These are phyloP conservation scores for Lophius americanus DNA, from an alignment of 2,797 vertebrate species.

Conservation along the genomic window DNA sequence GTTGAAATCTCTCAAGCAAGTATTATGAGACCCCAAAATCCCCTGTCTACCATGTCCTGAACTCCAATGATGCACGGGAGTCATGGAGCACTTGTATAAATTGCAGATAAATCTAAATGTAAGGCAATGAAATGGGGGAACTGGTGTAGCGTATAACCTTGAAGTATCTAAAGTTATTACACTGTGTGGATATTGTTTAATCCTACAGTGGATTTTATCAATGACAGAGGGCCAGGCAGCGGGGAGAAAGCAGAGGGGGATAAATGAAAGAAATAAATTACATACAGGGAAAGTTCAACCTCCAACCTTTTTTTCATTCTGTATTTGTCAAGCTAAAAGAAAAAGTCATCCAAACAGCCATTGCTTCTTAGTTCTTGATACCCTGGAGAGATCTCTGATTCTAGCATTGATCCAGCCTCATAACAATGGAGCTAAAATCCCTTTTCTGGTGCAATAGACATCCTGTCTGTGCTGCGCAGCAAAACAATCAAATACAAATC, in stretches of 20 bases:
- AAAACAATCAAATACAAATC: slow-evolving; percentile 73
- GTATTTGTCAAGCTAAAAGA: slow-evolving; percentile 59
- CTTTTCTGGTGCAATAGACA: slow-evolving; percentile 60
- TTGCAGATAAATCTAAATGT: slow-evolving; percentile 62
- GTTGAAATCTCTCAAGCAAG: slow-evolving; percentile 51
- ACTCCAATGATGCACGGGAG: slow-evolving; percentile 48
- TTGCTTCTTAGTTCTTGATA: slow-evolving; percentile 51
- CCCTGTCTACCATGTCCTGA: slow-evolving; percentile 33
- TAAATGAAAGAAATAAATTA: slow-evolving; percentile 39
- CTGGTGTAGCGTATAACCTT: slow-evolving; percentile 44
- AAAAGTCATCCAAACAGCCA: slow-evolving; percentile 64
- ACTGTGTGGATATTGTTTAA: slow-evolving; percentile 49
- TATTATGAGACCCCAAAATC: slow-evolving; percentile 53
- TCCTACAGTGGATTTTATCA: slow-evolving; percentile 32
- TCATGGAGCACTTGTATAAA: slow-evolving; percentile 53
- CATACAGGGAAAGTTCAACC: slow-evolving; percentile 41
- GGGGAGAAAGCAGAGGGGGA: background rate
- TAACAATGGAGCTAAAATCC: slow-evolving; percentile 74
- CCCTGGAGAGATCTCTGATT: slow-evolving; percentile 62
- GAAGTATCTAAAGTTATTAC: slow-evolving; percentile 59
- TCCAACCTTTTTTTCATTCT: slow-evolving; percentile 52
- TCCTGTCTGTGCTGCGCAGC: slow-evolving; percentile 62
- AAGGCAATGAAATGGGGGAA: slow-evolving; percentile 45
- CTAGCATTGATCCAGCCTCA: slow-evolving; percentile 72
- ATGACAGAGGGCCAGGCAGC: slow-evolving; percentile 30